A percentile compares a stretch with the other conserved stretches of the same genome.
These are phyloP conservation scores for Heliconius hermathena DNA, from an alignment of 1,140 invertebrate genomes.

Conservation along the genomic window DNA sequence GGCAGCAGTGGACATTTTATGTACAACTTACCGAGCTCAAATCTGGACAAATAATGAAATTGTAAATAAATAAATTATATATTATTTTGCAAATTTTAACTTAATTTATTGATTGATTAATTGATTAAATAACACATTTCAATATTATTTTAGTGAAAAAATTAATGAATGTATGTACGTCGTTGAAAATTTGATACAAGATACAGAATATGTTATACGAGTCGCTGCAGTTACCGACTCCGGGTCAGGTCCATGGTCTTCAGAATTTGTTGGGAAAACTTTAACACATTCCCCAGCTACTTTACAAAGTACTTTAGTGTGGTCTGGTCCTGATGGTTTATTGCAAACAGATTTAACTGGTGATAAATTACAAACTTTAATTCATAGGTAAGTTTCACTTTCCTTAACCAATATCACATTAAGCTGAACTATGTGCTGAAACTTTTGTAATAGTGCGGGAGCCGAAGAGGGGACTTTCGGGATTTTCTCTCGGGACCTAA, in stretches of 20 bases:
- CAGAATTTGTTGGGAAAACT: constrained; percentile 86
- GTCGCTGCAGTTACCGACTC: constrained; percentile 89
- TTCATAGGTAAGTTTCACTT: constrained; percentile 78
- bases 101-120: neutral
- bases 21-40: constrained; percentile 86
- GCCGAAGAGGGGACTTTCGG: too few species aligned
- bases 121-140: neutral
- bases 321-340: constrained; percentile 87
- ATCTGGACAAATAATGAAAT: constrained; percentile 56
- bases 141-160: constrained; percentile 48
- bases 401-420: neutral
- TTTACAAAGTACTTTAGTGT: constrained; percentile 84
- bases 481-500: too few species aligned
- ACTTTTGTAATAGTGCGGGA: too few species aligned
- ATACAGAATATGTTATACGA: constrained; percentile 89
- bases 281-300: constrained; percentile 78
- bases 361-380: constrained; percentile 85
- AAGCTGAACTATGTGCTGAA: too few species aligned
- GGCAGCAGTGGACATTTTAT: constrained; percentile 93
- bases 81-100: neutral
- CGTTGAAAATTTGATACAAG: constrained; percentile 86
- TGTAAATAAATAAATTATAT: constrained; percentile 47
- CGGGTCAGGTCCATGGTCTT: constrained; percentile 91
- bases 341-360: constrained; percentile 89
- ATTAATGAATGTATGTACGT: constrained; percentile 85